Evolutionary conservation across 2,113 vertebrate species (phyloP).

Genomic region (Rynchops niger): DNA sequence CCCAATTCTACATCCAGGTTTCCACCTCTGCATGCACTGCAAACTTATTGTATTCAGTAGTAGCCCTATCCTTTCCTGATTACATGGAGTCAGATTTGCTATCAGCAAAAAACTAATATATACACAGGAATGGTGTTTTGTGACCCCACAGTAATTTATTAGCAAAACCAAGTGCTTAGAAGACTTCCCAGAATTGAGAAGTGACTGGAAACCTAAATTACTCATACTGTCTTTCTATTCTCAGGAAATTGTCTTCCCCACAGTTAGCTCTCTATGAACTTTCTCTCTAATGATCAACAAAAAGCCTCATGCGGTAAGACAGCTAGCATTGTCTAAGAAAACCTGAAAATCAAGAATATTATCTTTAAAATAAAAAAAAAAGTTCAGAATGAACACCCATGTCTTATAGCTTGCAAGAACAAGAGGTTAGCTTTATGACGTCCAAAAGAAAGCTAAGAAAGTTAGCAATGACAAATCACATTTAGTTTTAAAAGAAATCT

Average conservation of each 20-base stretch:
- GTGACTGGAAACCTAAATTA: not conserved
- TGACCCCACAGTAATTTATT: not conserved
- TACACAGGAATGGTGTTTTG: not conserved
- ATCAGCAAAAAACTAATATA: not conserved
- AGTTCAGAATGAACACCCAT: not conserved
- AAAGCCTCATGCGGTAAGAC: not conserved
- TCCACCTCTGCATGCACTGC: not conserved
- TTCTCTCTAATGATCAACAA: not conserved
- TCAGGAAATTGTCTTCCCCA: not conserved
- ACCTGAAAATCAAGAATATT: not conserved
- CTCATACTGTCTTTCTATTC: not conserved
- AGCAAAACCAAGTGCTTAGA: not conserved
- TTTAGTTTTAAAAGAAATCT: not conserved
- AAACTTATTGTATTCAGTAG: constrained; percentile 8
- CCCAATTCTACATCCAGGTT: not conserved
- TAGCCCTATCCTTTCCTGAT: not conserved
- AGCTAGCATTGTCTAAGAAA: not conserved
- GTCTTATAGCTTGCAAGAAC: not conserved
- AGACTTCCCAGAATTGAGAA: not conserved
- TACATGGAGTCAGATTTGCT: not conserved
- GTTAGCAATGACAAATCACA: not conserved
- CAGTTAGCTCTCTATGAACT: not conserved
- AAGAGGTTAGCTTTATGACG: not conserved
- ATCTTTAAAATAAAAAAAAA: not conserved
- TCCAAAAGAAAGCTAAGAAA: not conserved